Evolutionary conservation across 2,888 invertebrate genomes (phyloP).

Genomic region (Catocala nupta): DNA sequence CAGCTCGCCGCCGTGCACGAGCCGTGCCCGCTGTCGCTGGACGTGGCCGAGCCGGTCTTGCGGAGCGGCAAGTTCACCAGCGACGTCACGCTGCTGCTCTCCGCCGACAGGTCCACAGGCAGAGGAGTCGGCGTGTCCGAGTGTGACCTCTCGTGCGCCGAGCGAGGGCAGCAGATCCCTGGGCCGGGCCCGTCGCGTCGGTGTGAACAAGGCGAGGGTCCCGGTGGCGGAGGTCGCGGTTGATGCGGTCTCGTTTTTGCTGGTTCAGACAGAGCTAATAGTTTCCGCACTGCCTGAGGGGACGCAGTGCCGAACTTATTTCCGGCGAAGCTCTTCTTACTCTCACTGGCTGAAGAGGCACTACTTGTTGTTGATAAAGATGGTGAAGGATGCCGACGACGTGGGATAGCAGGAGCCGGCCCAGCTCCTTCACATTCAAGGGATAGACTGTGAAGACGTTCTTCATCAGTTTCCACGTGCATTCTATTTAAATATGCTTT

Average conservation of each 20-base stretch:
- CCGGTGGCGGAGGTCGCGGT: conserved; percentile 90
- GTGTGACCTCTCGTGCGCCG: conserved; percentile 95
- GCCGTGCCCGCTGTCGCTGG: conserved; percentile 96
- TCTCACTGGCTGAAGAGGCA: conserved; percentile 95
- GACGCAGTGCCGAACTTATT: conserved; percentile 96
- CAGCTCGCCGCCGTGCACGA: conserved; percentile 87
- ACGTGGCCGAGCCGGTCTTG: conserved; percentile 96
- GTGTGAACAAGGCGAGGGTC: conserved; percentile 90
- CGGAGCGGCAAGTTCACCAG: conserved; percentile 95
- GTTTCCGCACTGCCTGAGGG: conserved; percentile 98
- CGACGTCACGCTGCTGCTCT: conserved; percentile 98
- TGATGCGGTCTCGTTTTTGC: conserved; percentile 96
- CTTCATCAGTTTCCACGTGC: conserved; percentile 97
- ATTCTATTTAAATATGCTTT: conserved; percentile 98
- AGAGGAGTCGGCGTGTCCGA: conserved; percentile 95
- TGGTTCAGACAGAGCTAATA: conserved; percentile 96
- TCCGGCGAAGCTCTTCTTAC: conserved; percentile 87
- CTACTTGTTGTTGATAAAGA: conserved; percentile 97
- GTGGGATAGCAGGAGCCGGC: conserved; percentile 88
- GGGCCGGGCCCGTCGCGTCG: conserved; percentile 88
- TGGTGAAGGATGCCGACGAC: conserved; percentile 96
- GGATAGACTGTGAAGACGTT: conserved; percentile 95
- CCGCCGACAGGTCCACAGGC: conserved; percentile 96
- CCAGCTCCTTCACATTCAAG: conserved; percentile 94
- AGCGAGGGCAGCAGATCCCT: conserved; percentile 81